Base-by-base conservation (phyloP, 2,888 invertebrate species). In the Parnassius glacialis region DNA sequence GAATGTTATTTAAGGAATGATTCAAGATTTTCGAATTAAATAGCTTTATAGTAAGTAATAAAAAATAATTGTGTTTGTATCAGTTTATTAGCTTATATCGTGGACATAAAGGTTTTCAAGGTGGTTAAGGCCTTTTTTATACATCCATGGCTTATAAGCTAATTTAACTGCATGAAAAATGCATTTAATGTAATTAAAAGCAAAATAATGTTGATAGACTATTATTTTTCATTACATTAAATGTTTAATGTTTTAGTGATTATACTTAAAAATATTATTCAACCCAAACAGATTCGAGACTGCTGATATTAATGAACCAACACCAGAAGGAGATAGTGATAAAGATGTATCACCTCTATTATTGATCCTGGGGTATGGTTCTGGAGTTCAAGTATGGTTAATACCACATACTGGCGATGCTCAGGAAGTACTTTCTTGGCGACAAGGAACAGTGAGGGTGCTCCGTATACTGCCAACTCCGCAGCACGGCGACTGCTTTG, bases 391-490 rank as follows among this genome's bases (percentile, higher is more conserved):
- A 94, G 95, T 97, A 52, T 97, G 97, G 97, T 93, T 96, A 59
- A 94, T 97, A 66, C 95, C 95, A 13, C 96, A 96, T 10, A 96
- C 95, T 72, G 98, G 99, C 25, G 98, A 99, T 81, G 99, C 98
- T 2, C 95, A 96, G 65, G 99, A 99, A 87, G 96, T 99, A 41
- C 87, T 99, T 64, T 98, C 98, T 3, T 97, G 98, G 95, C 93
- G 98, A 58, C 98, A 98, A 85, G 98, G 98, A 59, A 94, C 95
- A 67, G 97, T 98, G 56, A 81, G 95, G 93, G 97, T 72, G 61
- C 92, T 98, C 68, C 94, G 96, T 82, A 93, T 99, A 73, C 92
- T 99, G 78, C 97, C 98, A 10, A 95, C 95, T 62, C 98, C 98
- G 67, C 92, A 93, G 72, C 87, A 90, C 71, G 93, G 93, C 73